Conservation (phyloP, 2,113 vertebrate genomes). For the Grammomys surdaster region DNA sequence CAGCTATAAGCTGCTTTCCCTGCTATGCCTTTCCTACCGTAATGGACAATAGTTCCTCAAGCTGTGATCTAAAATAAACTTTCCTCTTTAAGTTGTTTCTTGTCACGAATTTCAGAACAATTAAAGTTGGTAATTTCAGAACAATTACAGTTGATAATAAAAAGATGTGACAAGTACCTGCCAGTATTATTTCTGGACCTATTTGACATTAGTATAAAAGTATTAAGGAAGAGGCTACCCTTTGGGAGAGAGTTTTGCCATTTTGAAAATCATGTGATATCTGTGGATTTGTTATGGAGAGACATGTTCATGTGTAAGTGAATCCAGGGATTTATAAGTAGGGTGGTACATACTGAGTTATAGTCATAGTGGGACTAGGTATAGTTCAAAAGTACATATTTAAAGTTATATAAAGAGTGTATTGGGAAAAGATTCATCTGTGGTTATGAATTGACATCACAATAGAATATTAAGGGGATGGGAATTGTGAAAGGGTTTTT, state of each 20-base stretch:
- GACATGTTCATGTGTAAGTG: background rate
- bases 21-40: background rate
- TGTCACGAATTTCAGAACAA: background rate
- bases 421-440: conserved; percentile 37
- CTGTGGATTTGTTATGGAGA: conserved; percentile 48
- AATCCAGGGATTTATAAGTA: conserved; percentile 28
- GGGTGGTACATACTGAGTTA: background rate
- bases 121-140: background rate
- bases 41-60: background rate
- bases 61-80: background rate
- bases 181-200: conserved; percentile 25
- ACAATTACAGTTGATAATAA: background rate
- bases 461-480: conserved; percentile 20
- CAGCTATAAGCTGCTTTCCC: background rate
- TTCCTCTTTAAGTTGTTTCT: background rate
- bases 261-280: conserved; percentile 29
- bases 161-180: background rate
- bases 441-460: conserved; percentile 35
- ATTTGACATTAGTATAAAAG: background rate
- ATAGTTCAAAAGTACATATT: conserved; percentile 48
- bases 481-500: background rate
- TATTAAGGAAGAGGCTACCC: conserved; percentile 5
- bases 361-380: background rate
- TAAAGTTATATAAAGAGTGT: conserved; percentile 17
- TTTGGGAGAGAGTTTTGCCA: background rate